Percentiles rank a stretch among this genome's conserved stretches.
Evolutionary conservation across 2,797 vertebrate genomes (phyloP).

Genomic region (Gila robusta): DNA sequence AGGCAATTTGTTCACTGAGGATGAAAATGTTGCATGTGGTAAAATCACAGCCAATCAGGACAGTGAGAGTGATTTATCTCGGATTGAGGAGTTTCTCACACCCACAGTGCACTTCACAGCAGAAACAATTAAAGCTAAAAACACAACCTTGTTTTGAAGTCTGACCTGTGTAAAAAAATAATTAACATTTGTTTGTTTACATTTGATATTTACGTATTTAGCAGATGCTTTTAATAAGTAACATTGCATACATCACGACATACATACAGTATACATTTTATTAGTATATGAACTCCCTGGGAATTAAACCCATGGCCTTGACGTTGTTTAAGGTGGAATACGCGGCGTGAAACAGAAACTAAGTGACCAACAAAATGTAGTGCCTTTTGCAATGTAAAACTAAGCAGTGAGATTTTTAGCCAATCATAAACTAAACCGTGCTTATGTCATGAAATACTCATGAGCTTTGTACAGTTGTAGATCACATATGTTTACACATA

Average conservation of each 20-base stretch:
- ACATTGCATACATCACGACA: neutral
- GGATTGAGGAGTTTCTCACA: neutral
- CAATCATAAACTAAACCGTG: neutral
- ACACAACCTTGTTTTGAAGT: neutral
- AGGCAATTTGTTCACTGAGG: neutral
- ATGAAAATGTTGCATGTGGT: neutral
- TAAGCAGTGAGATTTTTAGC: neutral
- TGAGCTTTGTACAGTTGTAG: too few relatives aligned
- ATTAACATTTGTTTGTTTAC: neutral
- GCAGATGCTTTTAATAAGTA: neutral
- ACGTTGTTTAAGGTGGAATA: neutral
- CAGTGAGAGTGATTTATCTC: neutral
- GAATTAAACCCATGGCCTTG: neutral
- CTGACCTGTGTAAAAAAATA: neutral
- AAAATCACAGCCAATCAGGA: neutral
- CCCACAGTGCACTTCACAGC: neutral
- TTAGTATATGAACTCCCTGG: neutral
- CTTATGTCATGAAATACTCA: neutral
- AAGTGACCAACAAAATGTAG: neutral
- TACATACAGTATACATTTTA: neutral
- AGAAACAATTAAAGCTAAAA: neutral
- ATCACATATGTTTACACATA: neutral
- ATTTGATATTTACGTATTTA: neutral
- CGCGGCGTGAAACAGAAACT: neutral
- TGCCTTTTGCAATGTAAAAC: neutral